phyloP scores from a whole-genome alignment of 2,797 vertebrate species.

The Halcyon smyrnensis region DNA sequence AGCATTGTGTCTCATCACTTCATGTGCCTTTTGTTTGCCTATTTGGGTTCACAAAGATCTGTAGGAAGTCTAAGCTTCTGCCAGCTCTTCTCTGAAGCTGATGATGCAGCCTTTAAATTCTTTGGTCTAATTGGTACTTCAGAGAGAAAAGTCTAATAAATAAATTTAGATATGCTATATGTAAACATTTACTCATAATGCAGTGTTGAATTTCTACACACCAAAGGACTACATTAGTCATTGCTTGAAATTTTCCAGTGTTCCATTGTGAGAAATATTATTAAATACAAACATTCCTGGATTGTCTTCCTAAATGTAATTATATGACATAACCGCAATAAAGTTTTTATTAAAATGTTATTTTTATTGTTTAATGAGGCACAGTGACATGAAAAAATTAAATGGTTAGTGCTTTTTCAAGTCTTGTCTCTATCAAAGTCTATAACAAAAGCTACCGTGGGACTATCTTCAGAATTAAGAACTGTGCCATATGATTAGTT shows the following conservation, averaged over 20 bases:
- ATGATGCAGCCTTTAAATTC: neutral
- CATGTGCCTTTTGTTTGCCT: neutral
- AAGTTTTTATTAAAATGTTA: neutral
- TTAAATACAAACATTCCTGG: neutral
- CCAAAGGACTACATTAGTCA: neutral
- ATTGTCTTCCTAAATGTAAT: neutral
- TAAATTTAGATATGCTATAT: neutral
- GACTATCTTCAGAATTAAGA: neutral
- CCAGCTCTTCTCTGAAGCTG: neutral
- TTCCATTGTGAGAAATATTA: neutral
- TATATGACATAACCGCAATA: neutral
- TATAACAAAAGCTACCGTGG: neutral
- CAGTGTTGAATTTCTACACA: neutral
- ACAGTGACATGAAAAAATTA: neutral
- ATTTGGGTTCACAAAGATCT: neutral
- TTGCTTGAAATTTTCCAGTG: neutral
- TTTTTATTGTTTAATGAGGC: neutral
- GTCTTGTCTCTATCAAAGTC: neutral
- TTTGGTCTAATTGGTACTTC: neutral
- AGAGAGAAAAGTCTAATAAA: neutral
- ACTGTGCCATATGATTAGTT: neutral
- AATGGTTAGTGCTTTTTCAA: neutral
- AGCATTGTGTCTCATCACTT: neutral
- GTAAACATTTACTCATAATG: neutral
- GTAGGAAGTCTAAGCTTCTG: neutral